Evolutionary conservation across 2,797 vertebrate genomes (phyloP).

Genomic region (Xenops minutus): DNA sequence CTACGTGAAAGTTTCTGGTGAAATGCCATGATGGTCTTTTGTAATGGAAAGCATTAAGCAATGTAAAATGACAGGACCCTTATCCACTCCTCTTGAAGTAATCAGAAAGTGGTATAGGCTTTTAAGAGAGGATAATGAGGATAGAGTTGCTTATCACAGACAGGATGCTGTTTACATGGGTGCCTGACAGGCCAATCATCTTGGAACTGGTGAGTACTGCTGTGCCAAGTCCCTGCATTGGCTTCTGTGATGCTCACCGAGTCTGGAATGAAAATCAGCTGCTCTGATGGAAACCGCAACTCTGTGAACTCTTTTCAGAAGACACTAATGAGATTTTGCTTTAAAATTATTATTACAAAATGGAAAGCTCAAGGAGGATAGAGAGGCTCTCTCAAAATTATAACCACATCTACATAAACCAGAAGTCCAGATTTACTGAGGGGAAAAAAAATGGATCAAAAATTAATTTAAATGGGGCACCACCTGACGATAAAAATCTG

Average conservation of each 20-base stretch:
- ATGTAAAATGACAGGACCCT: neutral
- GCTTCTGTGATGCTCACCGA: neutral
- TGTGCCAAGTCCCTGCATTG: neutral
- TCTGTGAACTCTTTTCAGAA: neutral
- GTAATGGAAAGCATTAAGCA: neutral
- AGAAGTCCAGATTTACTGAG: neutral
- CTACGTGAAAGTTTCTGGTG: neutral
- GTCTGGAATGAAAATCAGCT: neutral
- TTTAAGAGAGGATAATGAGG: constrained; percentile 20
- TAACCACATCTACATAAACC: neutral
- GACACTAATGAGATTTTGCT: neutral
- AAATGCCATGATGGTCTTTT: neutral
- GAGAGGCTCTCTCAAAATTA: neutral
- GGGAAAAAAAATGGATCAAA: neutral
- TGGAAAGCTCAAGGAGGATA: neutral
- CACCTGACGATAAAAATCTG: neutral
- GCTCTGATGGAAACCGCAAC: neutral
- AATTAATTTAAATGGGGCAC: neutral
- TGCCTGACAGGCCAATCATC: constrained; percentile 7
- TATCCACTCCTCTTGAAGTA: neutral
- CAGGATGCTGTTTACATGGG: neutral
- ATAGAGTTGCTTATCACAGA: neutral
- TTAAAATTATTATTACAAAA: neutral
- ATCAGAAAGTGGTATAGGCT: neutral
- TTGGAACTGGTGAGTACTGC: neutral